Percentiles rank a stretch among this genome's conserved stretches.
These are phyloP conservation scores for Drosophila bipectinata DNA, from an alignment of 1,140 invertebrate species.

Conservation along the genomic window DNA sequence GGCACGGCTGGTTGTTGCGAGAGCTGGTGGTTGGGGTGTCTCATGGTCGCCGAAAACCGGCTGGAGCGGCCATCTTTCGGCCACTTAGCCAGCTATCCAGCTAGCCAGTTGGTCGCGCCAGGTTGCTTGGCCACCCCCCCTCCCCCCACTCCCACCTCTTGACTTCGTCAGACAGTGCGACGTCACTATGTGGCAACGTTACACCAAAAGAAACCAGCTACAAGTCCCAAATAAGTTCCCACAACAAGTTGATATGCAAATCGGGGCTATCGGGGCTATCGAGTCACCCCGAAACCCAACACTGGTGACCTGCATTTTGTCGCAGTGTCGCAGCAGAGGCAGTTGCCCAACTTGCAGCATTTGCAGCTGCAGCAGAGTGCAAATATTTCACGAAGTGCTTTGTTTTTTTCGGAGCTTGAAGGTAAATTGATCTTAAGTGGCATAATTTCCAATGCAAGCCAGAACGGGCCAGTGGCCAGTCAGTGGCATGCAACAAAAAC, in stretches of 20 bases:
- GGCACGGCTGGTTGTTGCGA: neutral
- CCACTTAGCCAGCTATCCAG: conserved; percentile 14
- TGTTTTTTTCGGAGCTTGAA: conserved; percentile 3
- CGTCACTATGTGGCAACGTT: conserved; percentile 62
- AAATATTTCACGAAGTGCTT: conserved; percentile 14
- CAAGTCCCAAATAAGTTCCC: no score
- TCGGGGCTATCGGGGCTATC: neutral
- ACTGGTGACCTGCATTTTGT: neutral
- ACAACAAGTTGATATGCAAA: neutral
- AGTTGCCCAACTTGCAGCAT: conserved; percentile 46
- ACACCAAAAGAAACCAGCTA: conserved; percentile 14
- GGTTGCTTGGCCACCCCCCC: neutral
- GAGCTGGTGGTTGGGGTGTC: neutral
- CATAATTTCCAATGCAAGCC: conserved; percentile 33
- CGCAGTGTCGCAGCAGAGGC: conserved; percentile 13
- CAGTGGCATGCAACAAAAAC: no score
- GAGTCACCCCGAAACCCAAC: neutral
- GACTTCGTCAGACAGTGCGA: conserved; percentile 57
- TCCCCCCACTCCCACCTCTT: neutral
- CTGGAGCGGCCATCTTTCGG: conserved; percentile 25
- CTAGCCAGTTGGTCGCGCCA: conserved; percentile 28
- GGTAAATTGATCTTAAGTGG: conserved; percentile 41
- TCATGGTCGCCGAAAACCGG: conserved; percentile 40
- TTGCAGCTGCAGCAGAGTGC: conserved; percentile 36
- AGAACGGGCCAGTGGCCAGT: neutral